These are phyloP conservation scores for Phataginus tetradactyla DNA, from an alignment of 2,797 vertebrate genomes.

Conservation along the genomic window DNA sequence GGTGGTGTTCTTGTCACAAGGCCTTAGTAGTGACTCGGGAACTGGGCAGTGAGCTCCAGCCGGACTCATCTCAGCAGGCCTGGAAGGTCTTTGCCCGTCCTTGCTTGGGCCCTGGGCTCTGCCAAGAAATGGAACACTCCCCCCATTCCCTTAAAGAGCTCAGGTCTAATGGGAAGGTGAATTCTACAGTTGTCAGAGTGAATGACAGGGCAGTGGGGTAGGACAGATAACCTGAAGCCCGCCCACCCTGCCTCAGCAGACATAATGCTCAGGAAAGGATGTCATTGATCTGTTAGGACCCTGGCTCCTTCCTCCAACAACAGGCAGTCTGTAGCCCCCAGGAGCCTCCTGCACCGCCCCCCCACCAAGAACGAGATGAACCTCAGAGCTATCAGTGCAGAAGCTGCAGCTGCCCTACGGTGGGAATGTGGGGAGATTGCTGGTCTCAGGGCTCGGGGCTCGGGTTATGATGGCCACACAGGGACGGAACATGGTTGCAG, in stretches of 20 bases:
- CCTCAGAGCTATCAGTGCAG: neutral
- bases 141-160: neutral
- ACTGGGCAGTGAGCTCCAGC: neutral
- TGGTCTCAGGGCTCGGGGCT: neutral
- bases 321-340: no score
- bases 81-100: neutral
- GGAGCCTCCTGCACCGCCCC: neutral
- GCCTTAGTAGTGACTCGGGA: neutral
- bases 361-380: neutral
- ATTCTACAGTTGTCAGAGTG: neutral
- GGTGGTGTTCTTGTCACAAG: neutral
- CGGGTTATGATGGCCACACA: neutral
- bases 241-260: rapidly evolving
- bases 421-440: no score
- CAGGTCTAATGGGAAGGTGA: neutral
- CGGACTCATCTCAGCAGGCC: neutral
- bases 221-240: neutral
- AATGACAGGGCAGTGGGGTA: neutral
- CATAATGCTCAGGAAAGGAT: neutral
- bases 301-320: no score
- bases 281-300: neutral
- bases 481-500: neutral
- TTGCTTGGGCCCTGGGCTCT: neutral
- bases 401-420: neutral
- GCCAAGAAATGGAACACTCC: neutral